phyloP scores from a whole-genome alignment of 2,113 vertebrate genomes.

The Cranoglanis bouderius region DNA sequence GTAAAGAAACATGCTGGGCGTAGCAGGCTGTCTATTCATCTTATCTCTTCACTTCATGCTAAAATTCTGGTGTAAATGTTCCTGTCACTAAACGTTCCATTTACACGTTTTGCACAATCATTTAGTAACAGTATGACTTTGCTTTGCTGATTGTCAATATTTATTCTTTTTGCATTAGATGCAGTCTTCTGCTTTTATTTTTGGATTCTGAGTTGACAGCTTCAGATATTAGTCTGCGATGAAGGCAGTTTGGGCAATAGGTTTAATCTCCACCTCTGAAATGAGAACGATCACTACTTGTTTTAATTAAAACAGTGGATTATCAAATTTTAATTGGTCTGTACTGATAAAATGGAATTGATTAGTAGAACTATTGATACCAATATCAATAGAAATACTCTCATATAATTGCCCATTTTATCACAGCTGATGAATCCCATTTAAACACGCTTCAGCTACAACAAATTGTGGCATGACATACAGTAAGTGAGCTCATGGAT shows the following conservation, averaged over 20 bases:
- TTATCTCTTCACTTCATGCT: not conserved
- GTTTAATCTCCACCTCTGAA: not conserved
- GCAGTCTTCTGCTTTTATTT: not conserved
- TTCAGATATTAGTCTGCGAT: too few species aligned
- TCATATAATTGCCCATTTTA: too few species aligned
- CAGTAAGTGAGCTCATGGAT: not conserved
- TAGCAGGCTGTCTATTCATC: not conserved
- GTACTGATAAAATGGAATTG: not conserved
- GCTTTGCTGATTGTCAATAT: not conserved
- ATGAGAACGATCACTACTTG: not conserved
- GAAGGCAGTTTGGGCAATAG: not conserved
- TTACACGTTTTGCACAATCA: not conserved
- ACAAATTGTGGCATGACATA: not conserved
- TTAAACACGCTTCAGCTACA: not conserved
- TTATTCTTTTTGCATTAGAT: not conserved
- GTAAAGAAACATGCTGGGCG: slow-evolving; percentile 1
- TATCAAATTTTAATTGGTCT: too few species aligned
- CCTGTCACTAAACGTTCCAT: not conserved
- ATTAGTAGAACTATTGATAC: not conserved
- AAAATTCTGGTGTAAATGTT: not conserved
- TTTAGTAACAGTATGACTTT: not conserved
- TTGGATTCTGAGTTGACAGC: not conserved
- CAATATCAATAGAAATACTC: too few species aligned
- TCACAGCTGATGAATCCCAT: not conserved
- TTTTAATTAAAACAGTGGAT: not conserved